These are phyloP conservation scores for Diaphora mendica DNA, from an alignment of 2,888 invertebrate genomes.

Conservation along the genomic window DNA sequence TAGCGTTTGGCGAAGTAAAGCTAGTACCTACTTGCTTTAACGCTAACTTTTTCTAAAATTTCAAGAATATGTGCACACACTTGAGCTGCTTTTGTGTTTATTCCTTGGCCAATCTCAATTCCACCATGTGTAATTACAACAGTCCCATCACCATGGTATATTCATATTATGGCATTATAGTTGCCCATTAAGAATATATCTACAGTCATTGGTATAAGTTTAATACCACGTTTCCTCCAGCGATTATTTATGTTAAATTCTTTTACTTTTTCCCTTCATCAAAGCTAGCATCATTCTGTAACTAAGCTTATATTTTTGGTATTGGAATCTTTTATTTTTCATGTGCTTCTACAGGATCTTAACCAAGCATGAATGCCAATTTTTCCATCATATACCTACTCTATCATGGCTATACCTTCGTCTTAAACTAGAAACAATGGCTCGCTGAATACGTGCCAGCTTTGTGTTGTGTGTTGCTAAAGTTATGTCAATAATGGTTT, in stretches of 20 bases:
- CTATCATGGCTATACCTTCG: constrained; percentile 82
- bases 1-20: constrained; percentile 87
- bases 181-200: constrained; percentile 84
- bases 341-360: constrained; percentile 88
- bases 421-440: constrained; percentile 83
- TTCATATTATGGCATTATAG: constrained; percentile 86
- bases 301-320: constrained; percentile 82
- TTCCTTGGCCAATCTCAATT: constrained; percentile 92
- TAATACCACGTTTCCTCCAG: constrained; percentile 91
- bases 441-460: too few relatives aligned
- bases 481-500: too few relatives aligned
- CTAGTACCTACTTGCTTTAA: constrained; percentile 88
- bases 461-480: too few relatives aligned
- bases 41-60: constrained; percentile 88
- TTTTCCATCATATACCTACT: constrained; percentile 90
- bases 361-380: constrained; percentile 83
- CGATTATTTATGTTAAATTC: constrained; percentile 88
- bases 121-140: constrained; percentile 90
- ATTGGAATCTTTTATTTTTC: constrained; percentile 74
- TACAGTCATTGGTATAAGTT: constrained; percentile 89
- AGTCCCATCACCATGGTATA: constrained; percentile 89
- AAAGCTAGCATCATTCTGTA: constrained; percentile 83
- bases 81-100: constrained; percentile 93
- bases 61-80: constrained; percentile 90
- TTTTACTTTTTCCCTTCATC: constrained; percentile 76